Evolutionary conservation across 2,113 vertebrate species (phyloP).

Genomic region (Muscicapa adusta): DNA sequence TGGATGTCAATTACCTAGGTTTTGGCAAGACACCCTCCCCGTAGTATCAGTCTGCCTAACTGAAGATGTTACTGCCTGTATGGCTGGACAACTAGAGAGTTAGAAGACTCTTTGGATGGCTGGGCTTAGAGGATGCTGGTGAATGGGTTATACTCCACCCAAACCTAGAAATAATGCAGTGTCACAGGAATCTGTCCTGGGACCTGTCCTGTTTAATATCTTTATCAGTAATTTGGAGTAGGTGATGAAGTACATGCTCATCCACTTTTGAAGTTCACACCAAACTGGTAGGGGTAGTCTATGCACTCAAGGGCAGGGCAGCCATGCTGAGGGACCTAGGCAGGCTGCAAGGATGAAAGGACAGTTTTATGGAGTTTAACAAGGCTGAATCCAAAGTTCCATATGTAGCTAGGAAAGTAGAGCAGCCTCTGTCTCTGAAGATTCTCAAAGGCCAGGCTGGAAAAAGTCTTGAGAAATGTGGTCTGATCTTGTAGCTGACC

Average conservation of each 20-base stretch:
- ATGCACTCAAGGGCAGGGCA: not conserved
- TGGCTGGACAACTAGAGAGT: not conserved
- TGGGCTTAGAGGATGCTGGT: not conserved
- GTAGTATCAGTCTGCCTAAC: not conserved
- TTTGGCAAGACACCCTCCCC: not conserved
- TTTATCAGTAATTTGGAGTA: not conserved
- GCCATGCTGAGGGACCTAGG: not conserved
- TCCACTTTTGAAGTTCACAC: not conserved
- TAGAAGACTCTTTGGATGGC: not conserved
- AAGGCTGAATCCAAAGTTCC: not conserved
- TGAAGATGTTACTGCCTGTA: not conserved
- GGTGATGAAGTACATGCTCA: fast-evolving
- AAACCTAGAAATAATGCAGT: not conserved
- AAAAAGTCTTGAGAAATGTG: not conserved
- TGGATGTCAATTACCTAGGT: not conserved
- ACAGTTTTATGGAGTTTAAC: not conserved
- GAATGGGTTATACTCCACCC: not conserved
- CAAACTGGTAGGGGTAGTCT: not conserved
- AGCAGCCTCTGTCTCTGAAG: not conserved
- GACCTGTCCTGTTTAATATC: not conserved
- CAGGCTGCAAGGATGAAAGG: not conserved
- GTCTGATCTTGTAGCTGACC: not conserved
- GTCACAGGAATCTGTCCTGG: not conserved
- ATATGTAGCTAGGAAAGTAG: not conserved
- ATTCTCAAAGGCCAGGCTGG: not conserved